phyloP scores from a whole-genome alignment of 1,140 invertebrate species.

The Ganaspis sp. region DNA sequence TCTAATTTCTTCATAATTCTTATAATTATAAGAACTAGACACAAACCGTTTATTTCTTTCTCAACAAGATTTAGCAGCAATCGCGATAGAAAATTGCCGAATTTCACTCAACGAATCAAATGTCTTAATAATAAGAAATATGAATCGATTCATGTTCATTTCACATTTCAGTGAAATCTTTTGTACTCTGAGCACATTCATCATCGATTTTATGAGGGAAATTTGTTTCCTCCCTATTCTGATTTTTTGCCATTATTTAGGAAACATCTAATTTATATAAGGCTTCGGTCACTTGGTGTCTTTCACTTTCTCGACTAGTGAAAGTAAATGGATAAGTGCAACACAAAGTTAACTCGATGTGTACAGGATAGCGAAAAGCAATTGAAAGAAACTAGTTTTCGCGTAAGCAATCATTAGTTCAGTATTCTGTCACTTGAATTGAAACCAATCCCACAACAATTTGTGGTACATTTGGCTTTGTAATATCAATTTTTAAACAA shows the following conservation, averaged over 20 bases:
- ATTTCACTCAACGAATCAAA: too few relatives aligned
- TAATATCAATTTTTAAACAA: not conserved
- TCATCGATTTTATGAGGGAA: too few relatives aligned
- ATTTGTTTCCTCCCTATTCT: not conserved
- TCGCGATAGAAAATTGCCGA: too few relatives aligned
- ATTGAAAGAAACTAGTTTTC: constrained; percentile 32
- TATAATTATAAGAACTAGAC: too few relatives aligned
- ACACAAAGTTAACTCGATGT: constrained; percentile 52
- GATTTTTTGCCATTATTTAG: not conserved
- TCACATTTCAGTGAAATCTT: too few relatives aligned
- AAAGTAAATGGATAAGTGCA: constrained; percentile 57
- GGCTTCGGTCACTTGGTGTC: constrained; percentile 54
- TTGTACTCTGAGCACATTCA: too few relatives aligned
- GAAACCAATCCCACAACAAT: not conserved
- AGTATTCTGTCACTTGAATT: not conserved
- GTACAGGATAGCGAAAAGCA: constrained; percentile 33
- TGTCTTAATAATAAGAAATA: too few relatives aligned
- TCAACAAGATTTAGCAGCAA: too few relatives aligned
- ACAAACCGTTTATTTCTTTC: too few relatives aligned
- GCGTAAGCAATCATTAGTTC: not conserved
- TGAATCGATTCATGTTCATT: too few relatives aligned
- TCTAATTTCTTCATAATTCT: too few relatives aligned
- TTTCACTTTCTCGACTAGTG: constrained; percentile 67
- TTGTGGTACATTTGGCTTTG: not conserved
- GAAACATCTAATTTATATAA: constrained; percentile 69